Evolutionary conservation across 2,888 invertebrate species (phyloP).

Genomic region (Drosophila melanosoma): DNA sequence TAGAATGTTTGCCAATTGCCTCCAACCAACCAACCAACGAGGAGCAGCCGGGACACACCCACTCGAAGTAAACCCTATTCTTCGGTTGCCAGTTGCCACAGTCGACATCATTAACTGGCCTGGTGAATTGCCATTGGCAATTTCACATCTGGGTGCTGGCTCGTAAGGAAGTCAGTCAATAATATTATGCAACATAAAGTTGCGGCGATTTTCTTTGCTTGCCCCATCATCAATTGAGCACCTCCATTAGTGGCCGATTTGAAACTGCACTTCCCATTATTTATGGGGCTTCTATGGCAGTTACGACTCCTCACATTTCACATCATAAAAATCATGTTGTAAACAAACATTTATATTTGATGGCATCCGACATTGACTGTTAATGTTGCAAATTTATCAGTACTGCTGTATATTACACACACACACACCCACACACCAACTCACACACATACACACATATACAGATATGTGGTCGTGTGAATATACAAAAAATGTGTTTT

Average conservation of each 20-base stretch:
- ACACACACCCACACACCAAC: background rate
- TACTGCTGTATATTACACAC: background rate
- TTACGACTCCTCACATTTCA: conserved; percentile 22
- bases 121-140: conserved; percentile 4
- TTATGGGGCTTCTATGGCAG: conserved; percentile 30
- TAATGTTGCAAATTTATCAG: conserved; percentile 8
- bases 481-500: background rate
- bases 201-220: conserved; percentile 36
- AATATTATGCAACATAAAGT: conserved; percentile 59
- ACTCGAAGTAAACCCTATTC: background rate
- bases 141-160: conserved; percentile 13
- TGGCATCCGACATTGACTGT: conserved; percentile 12
- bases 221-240: conserved; percentile 46
- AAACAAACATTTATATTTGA: conserved; percentile 37
- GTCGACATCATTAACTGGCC: conserved; percentile 8
- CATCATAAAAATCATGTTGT: conserved; percentile 39
- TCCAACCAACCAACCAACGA: background rate
- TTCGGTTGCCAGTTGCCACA: background rate
- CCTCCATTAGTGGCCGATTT: conserved; percentile 50
- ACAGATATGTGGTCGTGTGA: background rate
- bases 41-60: background rate
- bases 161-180: conserved; percentile 35
- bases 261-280: conserved; percentile 47
- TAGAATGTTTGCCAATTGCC: conserved; percentile 57
- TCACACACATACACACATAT: background rate